Base-by-base conservation (phyloP, 2,888 invertebrate species). In the Molorchus minor region DNA sequence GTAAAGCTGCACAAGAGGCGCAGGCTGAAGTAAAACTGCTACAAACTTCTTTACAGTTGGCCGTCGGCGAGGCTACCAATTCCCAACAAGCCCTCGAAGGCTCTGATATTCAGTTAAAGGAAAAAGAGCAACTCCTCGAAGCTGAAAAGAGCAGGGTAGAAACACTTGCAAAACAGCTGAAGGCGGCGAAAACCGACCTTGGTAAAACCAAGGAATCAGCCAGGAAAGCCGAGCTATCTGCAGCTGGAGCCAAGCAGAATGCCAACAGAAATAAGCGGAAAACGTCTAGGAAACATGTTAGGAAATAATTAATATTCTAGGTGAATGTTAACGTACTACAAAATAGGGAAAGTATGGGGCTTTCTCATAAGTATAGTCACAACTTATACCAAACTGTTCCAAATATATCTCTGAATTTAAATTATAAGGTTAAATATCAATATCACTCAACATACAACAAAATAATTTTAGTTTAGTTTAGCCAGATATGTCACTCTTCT, bases 191-290 rank as follows among this genome's bases (percentile, higher is more conserved):
- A 51, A 79, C 82, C 0, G 90, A 90, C 67, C 85, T 86, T 41
- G 77, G 83, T 0, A 86, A 84, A 3, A 90, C 89, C 0, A 89
- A 87, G 69, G 84, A 85, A 62, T 87, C 88, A 0, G 88, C 88
- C 0, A 85, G 86, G 35, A 84, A 84, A 57, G 90, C 90, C 0
- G 86, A 85, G 13, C 83, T 85, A 51, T 86, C 90, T 0, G 90
- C 90, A 0, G 83, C 85, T 20, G 86, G 87, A 10, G 89, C 89
- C 3, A 87, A 87, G 63, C 84, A 86, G 0, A 87, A 85, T 61
- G 87, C 86, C 0, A 79, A 82, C 63, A 79, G 82, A 56, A 85
- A 82, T 75, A 83, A 82, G 70, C 61, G 71, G 58, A 64, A 66
- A 49, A 54, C 47, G 3, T n/a, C 33, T n/a, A 33, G 12, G 33